These are phyloP conservation scores for Nebria ingens DNA, from an alignment of 1,140 invertebrate species.

Conservation along the genomic window DNA sequence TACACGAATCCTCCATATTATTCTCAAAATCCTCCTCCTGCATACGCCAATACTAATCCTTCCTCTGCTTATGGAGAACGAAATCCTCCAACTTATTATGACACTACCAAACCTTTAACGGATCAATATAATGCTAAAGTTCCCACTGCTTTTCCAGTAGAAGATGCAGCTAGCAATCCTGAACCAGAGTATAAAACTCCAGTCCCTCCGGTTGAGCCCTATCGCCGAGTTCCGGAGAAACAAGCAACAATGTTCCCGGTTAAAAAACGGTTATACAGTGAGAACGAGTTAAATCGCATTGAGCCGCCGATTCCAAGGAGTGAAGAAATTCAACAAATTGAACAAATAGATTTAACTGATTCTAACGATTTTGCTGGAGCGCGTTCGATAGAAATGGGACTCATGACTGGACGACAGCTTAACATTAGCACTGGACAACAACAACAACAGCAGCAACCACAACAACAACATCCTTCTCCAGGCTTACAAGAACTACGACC, in stretches of 20 bases:
- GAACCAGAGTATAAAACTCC: conserved; percentile 1
- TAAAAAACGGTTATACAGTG: conserved; percentile 49
- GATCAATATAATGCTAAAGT: conserved; percentile 25
- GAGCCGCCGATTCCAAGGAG: too few species aligned
- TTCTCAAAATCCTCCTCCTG: neutral
- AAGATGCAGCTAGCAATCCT: neutral
- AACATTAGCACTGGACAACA: neutral
- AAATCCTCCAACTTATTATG: conserved; percentile 23
- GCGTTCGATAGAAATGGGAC: neutral
- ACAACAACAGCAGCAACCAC: neutral
- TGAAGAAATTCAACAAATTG: conserved; percentile 14
- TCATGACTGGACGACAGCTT: neutral
- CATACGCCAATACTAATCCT: conserved; percentile 22
- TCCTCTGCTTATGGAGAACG: conserved; percentile 22
- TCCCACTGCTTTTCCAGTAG: conserved; percentile 1
- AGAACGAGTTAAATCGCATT: conserved; percentile 29
- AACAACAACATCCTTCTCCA: neutral
- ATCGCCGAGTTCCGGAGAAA: neutral
- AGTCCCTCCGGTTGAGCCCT: conserved; percentile 18
- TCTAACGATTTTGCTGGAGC: neutral
- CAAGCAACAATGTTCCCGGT: conserved; percentile 32
- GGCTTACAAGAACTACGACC: neutral
- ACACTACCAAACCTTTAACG: conserved; percentile 25
- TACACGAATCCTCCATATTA: neutral
- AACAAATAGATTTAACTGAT: neutral